Evolutionary conservation across 2,888 invertebrate species (phyloP), one percentile per base, ranked within the genome.

Genomic region (Protodeltote pygarga): DNA sequence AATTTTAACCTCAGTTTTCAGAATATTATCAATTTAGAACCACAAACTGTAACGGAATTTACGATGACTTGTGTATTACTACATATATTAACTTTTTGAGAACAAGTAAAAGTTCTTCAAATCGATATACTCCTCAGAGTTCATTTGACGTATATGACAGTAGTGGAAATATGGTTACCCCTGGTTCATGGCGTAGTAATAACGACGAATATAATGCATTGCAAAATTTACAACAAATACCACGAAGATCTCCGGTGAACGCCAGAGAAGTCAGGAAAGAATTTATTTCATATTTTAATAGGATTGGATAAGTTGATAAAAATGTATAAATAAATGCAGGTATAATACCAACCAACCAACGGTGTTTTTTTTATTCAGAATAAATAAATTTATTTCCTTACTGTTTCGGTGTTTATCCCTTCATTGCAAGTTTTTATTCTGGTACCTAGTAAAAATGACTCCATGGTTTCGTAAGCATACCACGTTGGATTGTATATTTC

Each of bases 11-110:
- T 24, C 72, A 47, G 58, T 59, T 17, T 78, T 76, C 29, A 40
- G 77, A 61, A 64, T 77, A 24, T 73, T 19, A 65, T 77, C 3
- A 10, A 49, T 40, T 28, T 78, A 29, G 48, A 71, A 14, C 60
- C 66, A 33, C 23, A 59, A 29, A 71, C 48, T 59, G 73, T 66
- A 9, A 8, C 70, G 24, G 3, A 60, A 47, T 15, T 77, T 23
- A 69, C 67, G 20, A 72, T 73, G 70, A 73, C 74, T 19, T 74
- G 77, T 65, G 48, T 73, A 42, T 37, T 69, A 41, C 48, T 77
- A 47, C 75, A 79, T 44, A n/a, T n/a, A n/a, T n/a, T n/a, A 69
- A 69, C 52, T 66, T 49, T 49, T 20, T 61, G 1, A 40, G 53
- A 38, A 45, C 16, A 17, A 54, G 41, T 32, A 46, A 54, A 53